Evolutionary conservation across 2,888 invertebrate genomes (phyloP).

Genomic region (Chromoteleia sp.): DNA sequence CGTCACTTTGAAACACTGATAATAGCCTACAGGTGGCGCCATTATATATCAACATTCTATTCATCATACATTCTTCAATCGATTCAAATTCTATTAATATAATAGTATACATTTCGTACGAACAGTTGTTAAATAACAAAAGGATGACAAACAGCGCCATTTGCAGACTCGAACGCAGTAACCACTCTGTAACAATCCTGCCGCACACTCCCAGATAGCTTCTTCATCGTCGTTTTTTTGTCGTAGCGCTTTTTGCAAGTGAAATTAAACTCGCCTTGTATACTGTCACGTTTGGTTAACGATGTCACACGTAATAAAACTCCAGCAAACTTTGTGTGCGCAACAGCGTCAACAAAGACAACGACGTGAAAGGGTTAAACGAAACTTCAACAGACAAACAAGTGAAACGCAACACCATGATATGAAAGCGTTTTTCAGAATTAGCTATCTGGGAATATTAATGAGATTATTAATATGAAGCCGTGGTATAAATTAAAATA

Average conservation of each 20-base stretch:
- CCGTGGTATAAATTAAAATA: conserved; percentile 14
- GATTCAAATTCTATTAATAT: not conserved
- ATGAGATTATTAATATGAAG: conserved; percentile 57
- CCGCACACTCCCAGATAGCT: conserved; percentile 65
- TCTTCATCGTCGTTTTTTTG: conserved; percentile 16
- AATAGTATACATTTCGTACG: not conserved
- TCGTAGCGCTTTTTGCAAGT: not conserved
- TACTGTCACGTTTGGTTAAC: conserved; percentile 39
- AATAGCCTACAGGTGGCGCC: not conserved
- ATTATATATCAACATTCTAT: not conserved
- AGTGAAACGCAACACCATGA: conserved; percentile 31
- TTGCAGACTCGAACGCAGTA: not conserved
- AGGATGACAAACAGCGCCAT: not conserved
- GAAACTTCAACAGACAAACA: conserved; percentile 29
- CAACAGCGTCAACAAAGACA: not conserved
- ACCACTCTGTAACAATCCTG: conserved; percentile 31
- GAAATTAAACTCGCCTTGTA: conserved; percentile 55
- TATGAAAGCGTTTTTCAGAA: conserved; percentile 41
- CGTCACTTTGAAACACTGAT: not conserved
- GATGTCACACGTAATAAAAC: conserved; percentile 38
- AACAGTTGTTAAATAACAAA: not conserved
- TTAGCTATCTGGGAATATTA: conserved; percentile 67
- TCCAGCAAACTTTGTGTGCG: conserved; percentile 11
- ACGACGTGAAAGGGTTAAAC: conserved; percentile 23
- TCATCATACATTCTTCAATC: too few species aligned